Evolutionary conservation across 1,140 invertebrate genomes (phyloP).

Genomic region (Scaptomyza pallida): DNA sequence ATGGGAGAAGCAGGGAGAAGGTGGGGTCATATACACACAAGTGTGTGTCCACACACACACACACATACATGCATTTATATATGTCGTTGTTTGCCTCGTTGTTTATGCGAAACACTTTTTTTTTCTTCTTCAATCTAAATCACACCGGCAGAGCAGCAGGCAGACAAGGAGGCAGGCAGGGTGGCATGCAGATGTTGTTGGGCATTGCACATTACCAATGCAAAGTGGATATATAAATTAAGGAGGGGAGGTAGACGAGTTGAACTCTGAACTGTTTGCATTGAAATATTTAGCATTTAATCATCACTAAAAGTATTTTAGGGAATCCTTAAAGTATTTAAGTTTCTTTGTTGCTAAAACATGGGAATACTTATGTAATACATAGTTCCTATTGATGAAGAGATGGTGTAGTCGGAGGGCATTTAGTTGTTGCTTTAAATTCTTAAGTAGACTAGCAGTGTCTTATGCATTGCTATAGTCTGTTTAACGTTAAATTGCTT

Average conservation of each 20-base stretch:
- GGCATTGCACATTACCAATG: conserved; percentile 14
- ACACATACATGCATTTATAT: neutral
- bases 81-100: conserved; percentile 42
- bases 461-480: conserved; percentile 22
- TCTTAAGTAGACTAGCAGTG: conserved; percentile 13
- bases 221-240: conserved; percentile 16
- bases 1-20: conserved; percentile 1
- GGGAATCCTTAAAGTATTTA: neutral
- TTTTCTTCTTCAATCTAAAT: conserved; percentile 28
- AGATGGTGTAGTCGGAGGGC: too few species aligned
- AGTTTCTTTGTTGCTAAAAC: too few species aligned
- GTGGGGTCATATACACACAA: neutral
- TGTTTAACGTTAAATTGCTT: conserved; percentile 32
- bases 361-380: too few species aligned
- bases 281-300: conserved; percentile 11
- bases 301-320: conserved; percentile 9
- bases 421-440: too few species aligned
- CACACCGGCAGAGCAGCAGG: conserved; percentile 1
- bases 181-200: neutral
- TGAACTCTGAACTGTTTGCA: conserved; percentile 4
- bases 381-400: too few species aligned
- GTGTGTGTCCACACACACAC: neutral
- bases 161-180: conserved; percentile 3
- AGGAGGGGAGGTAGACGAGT: neutral
- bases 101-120: conserved; percentile 69